Evolutionary conservation across 2,888 invertebrate species (phyloP), one percentile per base, ranked within the genome.

Genomic region (Aphodius sticticus): DNA sequence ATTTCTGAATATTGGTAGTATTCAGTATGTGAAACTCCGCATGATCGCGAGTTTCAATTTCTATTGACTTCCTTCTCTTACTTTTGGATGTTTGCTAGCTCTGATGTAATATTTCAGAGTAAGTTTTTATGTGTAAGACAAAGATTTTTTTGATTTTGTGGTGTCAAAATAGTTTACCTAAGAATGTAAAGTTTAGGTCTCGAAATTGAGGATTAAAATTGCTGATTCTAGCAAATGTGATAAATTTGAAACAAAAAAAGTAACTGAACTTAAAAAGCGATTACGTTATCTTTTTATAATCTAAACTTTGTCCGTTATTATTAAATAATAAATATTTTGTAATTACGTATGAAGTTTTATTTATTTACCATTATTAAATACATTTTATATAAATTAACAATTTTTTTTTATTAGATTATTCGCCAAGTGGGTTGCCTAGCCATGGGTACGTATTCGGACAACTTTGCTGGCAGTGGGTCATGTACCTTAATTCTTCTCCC

Each of bases 381-480:
- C 53, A 53, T 53, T 53, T 53, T 53, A 9, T 53, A 53, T 53
- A 53, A 53, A 53, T 53, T 53, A 53, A 53, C 53, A 53, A 53
- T 53, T 9, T 53, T 53, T 53, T 12, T 53, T 12, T 1, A 53
- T 9, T 74, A 36, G 26, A 12, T n/a, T 74, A 74, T 36, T 84
- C 69, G 81, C 92, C 92, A 0, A 91, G 84, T 53, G 91, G 92
- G 86, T 93, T 92, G 69, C 89, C 89, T 0, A 92, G 76, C 92
- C 93, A 93, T 0, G 93, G 93, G 84, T 92, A 92, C 0, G 84
- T 86, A 0, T 82, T 80, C 0, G 93, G 93, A 82, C 93, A 93
- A 0, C 36, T 74, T 15, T 81, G 78, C 12, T 83, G 86, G 85
- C 93, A 93, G 0, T 89, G 82, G 0, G 87, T 86, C 89, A 92